Conservation (phyloP, 1,140 invertebrate species). For the Brachionus koreanus region DNA sequence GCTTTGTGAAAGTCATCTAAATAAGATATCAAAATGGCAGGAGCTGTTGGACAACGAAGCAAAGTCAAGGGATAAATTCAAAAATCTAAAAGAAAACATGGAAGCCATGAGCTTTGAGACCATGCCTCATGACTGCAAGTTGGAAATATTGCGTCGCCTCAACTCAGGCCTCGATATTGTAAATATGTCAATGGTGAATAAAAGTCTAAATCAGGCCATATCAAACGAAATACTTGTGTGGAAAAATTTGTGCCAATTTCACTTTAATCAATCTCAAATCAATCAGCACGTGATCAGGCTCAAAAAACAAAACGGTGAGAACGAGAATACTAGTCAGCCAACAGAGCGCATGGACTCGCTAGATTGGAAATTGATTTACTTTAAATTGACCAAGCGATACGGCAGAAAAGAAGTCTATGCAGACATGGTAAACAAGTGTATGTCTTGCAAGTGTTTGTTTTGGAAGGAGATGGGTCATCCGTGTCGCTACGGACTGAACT, state of each 20-base stretch:
- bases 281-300: slow-evolving; percentile 59
- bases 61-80: slow-evolving; percentile 48
- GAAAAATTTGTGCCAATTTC: slow-evolving; percentile 82
- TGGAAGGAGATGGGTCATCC: slow-evolving; percentile 67
- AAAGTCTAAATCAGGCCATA: slow-evolving; percentile 68
- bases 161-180: slow-evolving; percentile 85
- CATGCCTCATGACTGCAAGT: slow-evolving; percentile 84
- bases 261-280: slow-evolving; percentile 82
- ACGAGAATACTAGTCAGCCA: background rate
- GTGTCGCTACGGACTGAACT: background rate
- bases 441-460: slow-evolving; percentile 89
- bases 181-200: slow-evolving; percentile 68
- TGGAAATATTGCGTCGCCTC: slow-evolving; percentile 81
- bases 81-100: background rate
- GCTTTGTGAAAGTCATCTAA: slow-evolving; percentile 80
- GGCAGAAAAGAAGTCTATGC: slow-evolving; percentile 88
- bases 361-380: slow-evolving; percentile 46
- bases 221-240: slow-evolving; percentile 83
- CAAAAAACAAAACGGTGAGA: slow-evolving; percentile 9
- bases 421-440: slow-evolving; percentile 86
- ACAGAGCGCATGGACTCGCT: background rate
- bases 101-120: slow-evolving; percentile 76
- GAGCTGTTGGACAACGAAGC: slow-evolving; percentile 72
- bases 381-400: slow-evolving; percentile 66
- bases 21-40: slow-evolving; percentile 75